Base-by-base conservation (phyloP, 2,888 invertebrate species). In the Lepidochrysops patricia region DNA sequence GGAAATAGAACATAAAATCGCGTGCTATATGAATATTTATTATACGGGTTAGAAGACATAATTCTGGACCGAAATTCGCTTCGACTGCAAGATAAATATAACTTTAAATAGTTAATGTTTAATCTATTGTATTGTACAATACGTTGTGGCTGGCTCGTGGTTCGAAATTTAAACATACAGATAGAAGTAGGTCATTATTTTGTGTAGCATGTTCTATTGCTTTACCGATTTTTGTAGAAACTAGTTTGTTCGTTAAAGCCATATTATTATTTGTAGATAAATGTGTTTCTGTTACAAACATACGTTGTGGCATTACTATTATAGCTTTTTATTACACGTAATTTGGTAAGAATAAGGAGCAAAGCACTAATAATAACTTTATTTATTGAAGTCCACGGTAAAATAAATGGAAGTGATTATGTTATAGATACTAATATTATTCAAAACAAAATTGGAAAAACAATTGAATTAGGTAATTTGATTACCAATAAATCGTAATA, bases 91-190 rank as follows among this genome's bases (percentile, higher is more conserved):
- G 43, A 43, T 43, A 43, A 43, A 23, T 43, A 43, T 43, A 43
- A 43, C 43, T 43, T 43, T 43, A 43, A 43, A 43, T 43, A 43
- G 43, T 43, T 43, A 23, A 43, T 43, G 43, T 43, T 23, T 43
- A 43, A 43, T 43, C 43, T 43, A 43, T 43, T 43, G 43, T 43
- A 43, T 43, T 43, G 19, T 43, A 23, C 43, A 43, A 43, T 43
- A 43, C 43, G 43, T 12, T 43, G 43, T 43, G 1, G 43, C 43
- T 43, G 43, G 43, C 43, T 43, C 43, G 43, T 43, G 43, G 43
- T 9, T 23, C 15, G 37, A 43, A 43, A 23, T 37, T 37, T 37
- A 37, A 37, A 37, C 37, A 37, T n/a, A n/a, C 19, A 12, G 19
- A 43, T 13, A 43, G 19, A 43, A 43, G 43, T 43, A 43, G 43